Evolutionary conservation across 2,797 vertebrate species (phyloP).

Genomic region (Thripadectes ignobilis): DNA sequence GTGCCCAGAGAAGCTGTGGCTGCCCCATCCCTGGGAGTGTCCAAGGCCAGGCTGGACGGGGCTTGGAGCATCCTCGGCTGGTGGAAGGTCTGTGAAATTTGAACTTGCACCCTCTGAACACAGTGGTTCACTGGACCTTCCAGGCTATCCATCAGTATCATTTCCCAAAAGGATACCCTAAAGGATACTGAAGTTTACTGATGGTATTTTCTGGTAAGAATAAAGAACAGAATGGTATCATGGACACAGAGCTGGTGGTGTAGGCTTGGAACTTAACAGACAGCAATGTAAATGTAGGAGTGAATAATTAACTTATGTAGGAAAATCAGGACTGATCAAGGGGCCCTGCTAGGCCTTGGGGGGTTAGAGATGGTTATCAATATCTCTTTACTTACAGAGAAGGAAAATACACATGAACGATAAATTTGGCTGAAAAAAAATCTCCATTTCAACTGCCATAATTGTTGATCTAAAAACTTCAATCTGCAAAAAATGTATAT

Average conservation of each 20-base stretch:
- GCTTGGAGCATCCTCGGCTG: neutral
- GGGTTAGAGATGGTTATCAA: conserved; percentile 3
- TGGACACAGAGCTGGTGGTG: rapidly evolving
- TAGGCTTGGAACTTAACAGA: neutral
- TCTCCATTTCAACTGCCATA: neutral
- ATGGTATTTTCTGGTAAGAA: neutral
- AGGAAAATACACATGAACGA: neutral
- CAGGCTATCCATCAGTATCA: rapidly evolving
- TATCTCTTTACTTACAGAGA: neutral
- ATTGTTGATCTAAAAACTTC: neutral
- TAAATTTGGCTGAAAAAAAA: neutral
- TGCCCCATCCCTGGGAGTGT: neutral
- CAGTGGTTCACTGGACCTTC: neutral
- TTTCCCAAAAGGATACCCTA: neutral
- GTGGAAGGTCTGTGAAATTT: neutral
- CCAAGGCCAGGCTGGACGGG: rapidly evolving
- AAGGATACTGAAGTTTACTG: neutral
- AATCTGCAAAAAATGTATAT: neutral
- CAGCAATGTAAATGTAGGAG: neutral
- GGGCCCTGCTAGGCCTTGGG: neutral
- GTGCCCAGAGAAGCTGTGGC: neutral
- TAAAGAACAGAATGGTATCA: neutral
- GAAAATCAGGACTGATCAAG: neutral
- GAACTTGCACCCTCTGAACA: neutral
- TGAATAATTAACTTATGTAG: conserved; percentile 51